Evolutionary conservation across 2,797 vertebrate genomes (phyloP), one percentile per base, ranked within the genome.

Genomic region (Pitangus sulphuratus): DNA sequence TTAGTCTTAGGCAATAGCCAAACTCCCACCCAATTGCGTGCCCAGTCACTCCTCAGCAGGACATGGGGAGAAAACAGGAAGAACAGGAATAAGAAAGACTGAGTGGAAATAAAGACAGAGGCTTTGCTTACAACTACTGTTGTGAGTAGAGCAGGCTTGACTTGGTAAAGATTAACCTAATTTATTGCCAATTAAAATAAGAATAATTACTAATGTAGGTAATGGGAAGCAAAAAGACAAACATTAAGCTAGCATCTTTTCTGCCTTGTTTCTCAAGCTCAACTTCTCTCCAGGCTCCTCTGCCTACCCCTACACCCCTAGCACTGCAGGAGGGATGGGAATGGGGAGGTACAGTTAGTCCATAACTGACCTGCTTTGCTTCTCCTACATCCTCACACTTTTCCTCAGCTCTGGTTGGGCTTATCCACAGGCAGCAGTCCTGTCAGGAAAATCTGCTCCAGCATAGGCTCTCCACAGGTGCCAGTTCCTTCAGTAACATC

Each of bases 401-500:
- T 37, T 75, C 11, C 9, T 82, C 30, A 56, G 35, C n/a, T 88
- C 6, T 33, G 9, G 35, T 7, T 85, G 62, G 40, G 66, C 75
- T 84, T 6, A 31, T 92, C 72, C n/a, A 31, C 35, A 31, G 40
- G 42, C 71, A 80, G 50, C 51, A 77, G 15, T 57, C 71, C 47
- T 80, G 26, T 85, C 35, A 83, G 54, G 13, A 86, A 94, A 90
- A 94, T 94, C 77, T 95, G 69, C 48, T 62, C 15, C 39, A 54
- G 39, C 54, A 15, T 17, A 65, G 28, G 24, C 45, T 94, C 86
- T 83, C 92, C 39, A 50, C 68, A 74, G 86, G 86, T 93, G 71
- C 56, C 47, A 65, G 51, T 75, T 90, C 21, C 56, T 86, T 88
- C 65, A 71, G 53, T 77, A 94, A 56, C 28, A 70, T 62, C 83